These are phyloP conservation scores for Pogonocichla stellata DNA, from an alignment of 2,113 vertebrate genomes.

Conservation along the genomic window DNA sequence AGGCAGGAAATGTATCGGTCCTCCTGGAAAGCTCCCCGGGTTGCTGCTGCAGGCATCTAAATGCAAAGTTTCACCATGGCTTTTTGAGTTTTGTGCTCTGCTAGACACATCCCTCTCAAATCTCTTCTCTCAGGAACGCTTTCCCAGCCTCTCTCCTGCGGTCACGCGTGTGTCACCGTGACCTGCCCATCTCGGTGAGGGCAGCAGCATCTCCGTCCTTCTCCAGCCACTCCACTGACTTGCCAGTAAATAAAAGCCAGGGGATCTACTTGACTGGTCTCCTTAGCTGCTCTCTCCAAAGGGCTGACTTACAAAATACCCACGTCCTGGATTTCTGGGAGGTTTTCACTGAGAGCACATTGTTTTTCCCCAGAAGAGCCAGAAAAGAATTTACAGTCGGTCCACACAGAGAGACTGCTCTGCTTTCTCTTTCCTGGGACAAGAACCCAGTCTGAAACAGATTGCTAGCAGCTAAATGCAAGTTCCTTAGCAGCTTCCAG, in stretches of 20 bases:
- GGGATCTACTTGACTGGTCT: background rate
- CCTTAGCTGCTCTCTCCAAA: background rate
- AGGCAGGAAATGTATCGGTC: background rate
- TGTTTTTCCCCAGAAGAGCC: slow-evolving; percentile 26
- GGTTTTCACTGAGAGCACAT: background rate
- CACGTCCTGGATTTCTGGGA: slow-evolving; percentile 9
- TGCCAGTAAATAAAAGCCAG: background rate
- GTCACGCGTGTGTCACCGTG: background rate
- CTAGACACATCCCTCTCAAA: background rate
- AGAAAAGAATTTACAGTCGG: slow-evolving; percentile 3
- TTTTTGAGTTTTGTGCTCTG: background rate
- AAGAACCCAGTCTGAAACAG: slow-evolving; percentile 36
- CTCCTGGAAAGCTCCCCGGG: background rate
- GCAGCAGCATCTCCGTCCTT: background rate
- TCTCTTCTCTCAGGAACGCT: background rate
- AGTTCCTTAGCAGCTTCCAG: slow-evolving; percentile 39
- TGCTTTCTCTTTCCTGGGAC: slow-evolving; percentile 38
- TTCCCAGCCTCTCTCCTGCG: background rate
- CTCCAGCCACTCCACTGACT: background rate
- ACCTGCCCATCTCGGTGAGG: background rate
- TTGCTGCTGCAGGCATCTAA: background rate
- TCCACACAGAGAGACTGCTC: background rate
- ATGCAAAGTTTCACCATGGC: background rate
- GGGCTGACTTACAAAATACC: background rate
- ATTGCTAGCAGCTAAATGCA: slow-evolving; percentile 45